A percentile compares a stretch with the other conserved stretches of the same genome.
Evolutionary conservation across 2,113 vertebrate genomes (phyloP).

Genomic region (Ictalurus punctatus): DNA sequence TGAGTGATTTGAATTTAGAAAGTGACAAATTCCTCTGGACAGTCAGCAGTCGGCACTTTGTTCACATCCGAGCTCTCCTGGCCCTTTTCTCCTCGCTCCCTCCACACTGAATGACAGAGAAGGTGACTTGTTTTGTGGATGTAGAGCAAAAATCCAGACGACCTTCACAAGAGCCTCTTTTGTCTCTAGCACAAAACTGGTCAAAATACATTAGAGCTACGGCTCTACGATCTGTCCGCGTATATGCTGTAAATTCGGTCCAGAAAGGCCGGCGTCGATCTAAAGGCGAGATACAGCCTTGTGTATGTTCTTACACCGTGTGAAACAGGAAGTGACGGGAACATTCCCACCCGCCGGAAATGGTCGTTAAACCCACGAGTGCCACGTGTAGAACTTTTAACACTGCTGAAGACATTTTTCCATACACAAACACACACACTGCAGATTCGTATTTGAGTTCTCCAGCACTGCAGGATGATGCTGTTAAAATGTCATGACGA

Average conservation of each 20-base stretch:
- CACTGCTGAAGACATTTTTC: neutral
- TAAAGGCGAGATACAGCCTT: constrained; percentile 31
- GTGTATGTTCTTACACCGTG: constrained; percentile 36
- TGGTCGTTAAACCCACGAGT: constrained; percentile 15
- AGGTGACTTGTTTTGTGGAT: constrained; percentile 64
- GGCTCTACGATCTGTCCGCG: neutral
- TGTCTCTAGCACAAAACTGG: constrained; percentile 33
- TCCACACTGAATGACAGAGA: constrained; percentile 61
- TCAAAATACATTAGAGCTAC: constrained; percentile 32
- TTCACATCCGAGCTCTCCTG: constrained; percentile 56
- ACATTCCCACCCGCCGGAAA: constrained; percentile 20
- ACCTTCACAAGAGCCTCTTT: constrained; percentile 48
- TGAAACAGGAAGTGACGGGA: constrained; percentile 28
- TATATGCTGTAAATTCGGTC: neutral
- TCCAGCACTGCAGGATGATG: neutral
- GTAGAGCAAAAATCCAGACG: constrained; percentile 61
- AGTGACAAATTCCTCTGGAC: constrained; percentile 70
- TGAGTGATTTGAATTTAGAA: constrained; percentile 76
- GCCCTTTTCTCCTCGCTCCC: constrained; percentile 36
- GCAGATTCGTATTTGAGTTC: neutral
- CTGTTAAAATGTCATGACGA: neutral
- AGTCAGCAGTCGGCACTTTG: constrained; percentile 65
- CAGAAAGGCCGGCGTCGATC: constrained; percentile 27
- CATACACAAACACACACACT: neutral
- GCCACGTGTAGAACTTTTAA: constrained; percentile 24